phyloP scores from a whole-genome alignment of 2,888 invertebrate species.

The Acanthosoma haemorrhoidale region DNA sequence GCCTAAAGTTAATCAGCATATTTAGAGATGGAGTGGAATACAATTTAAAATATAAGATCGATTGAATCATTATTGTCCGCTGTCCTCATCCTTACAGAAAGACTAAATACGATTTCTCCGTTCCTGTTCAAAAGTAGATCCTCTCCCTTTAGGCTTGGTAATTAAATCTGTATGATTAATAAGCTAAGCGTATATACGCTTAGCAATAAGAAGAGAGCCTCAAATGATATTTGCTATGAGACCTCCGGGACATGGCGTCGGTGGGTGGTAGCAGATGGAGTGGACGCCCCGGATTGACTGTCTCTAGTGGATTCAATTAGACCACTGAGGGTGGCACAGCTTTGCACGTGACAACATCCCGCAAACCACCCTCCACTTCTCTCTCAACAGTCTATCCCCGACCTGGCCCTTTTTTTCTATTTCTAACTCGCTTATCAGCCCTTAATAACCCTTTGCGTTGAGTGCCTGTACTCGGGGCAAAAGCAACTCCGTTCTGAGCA shows the following conservation, averaged over 20 bases:
- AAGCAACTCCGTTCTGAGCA: neutral
- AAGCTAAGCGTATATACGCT: too few species aligned
- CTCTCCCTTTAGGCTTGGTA: too few species aligned
- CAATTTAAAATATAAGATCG: too few species aligned
- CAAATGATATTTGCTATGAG: neutral
- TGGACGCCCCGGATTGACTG: neutral
- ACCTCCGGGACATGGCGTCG: too few species aligned
- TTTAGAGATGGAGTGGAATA: too few species aligned
- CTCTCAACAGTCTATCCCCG: neutral
- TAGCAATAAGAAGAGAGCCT: too few species aligned
- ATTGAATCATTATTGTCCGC: too few species aligned
- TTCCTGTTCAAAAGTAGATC: too few species aligned
- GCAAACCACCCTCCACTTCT: neutral
- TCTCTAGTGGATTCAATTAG: slow-evolving; percentile 22
- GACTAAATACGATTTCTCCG: too few species aligned
- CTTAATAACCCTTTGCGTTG: neutral
- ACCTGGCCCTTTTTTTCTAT: neutral
- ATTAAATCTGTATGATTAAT: too few species aligned
- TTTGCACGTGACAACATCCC: slow-evolving; percentile 23
- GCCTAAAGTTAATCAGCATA: too few species aligned
- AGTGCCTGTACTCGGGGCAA: neutral
- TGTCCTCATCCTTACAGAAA: too few species aligned
- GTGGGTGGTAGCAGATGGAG: neutral
- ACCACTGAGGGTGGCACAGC: neutral
- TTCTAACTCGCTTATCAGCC: neutral